phyloP scores from a whole-genome alignment of 2,113 vertebrate genomes.

The Eclectus roratus region DNA sequence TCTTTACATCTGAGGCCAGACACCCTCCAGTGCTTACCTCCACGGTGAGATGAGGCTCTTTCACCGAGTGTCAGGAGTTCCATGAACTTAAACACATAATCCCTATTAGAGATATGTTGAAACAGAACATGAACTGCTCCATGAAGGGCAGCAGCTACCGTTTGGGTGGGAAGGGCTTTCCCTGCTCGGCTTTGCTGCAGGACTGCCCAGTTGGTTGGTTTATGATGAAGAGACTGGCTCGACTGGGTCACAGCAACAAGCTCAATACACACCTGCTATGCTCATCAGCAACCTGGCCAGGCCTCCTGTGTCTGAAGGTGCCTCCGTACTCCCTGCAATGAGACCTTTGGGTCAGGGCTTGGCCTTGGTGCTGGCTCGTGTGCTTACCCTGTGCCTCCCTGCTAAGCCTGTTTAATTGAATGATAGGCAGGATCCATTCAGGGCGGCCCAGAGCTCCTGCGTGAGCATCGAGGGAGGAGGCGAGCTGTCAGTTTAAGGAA shows the following conservation, averaged over 20 bases:
- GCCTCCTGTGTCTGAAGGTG: neutral
- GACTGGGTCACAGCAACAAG: fast-evolving
- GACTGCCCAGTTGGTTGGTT: neutral
- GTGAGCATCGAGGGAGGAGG: neutral
- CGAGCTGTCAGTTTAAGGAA: slow-evolving; percentile 24
- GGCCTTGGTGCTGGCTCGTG: neutral
- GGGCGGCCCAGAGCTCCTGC: neutral
- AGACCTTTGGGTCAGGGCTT: slow-evolving; percentile 1
- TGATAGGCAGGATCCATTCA: neutral
- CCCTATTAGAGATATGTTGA: neutral
- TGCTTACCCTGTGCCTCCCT: neutral
- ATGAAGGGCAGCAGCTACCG: neutral
- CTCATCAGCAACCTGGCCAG: neutral
- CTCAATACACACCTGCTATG: fast-evolving
- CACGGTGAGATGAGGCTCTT: neutral
- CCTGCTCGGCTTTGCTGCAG: neutral
- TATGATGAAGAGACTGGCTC: neutral
- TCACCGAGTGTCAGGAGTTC: neutral
- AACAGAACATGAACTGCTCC: neutral
- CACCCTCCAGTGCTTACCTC: fast-evolving
- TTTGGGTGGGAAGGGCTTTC: neutral
- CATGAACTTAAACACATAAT: neutral
- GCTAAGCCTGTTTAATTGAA: slow-evolving; percentile 5
- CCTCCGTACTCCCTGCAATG: neutral
- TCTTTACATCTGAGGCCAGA: neutral